phyloP scores from a whole-genome alignment of 2,888 invertebrate genomes.

The Ptilodon capucinus region DNA sequence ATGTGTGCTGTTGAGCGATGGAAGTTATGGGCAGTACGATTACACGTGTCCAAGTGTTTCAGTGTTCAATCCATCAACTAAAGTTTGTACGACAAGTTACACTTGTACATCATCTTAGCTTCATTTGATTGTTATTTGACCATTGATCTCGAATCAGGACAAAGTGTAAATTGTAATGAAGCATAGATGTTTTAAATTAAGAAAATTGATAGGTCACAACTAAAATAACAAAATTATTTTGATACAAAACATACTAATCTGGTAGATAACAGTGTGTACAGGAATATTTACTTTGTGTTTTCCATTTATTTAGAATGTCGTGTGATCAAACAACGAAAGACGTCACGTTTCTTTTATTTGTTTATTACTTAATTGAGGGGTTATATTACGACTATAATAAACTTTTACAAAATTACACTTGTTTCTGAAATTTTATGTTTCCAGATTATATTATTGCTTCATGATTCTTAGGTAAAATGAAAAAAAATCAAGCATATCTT shows the following conservation, averaged over 20 bases:
- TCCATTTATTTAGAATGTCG: too few species aligned
- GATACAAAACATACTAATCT: not conserved
- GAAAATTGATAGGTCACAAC: too few species aligned
- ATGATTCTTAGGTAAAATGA: too few species aligned
- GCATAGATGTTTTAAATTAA: too few species aligned
- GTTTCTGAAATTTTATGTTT: not conserved
- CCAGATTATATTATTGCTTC: not conserved
- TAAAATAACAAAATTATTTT: too few species aligned
- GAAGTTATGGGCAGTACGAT: constrained; percentile 28
- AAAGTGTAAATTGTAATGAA: too few species aligned
- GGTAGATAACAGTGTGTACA: not conserved
- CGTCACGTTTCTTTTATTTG: not conserved
- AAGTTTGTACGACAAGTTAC: constrained; percentile 45
- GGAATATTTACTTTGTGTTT: not conserved
- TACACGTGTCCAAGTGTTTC: constrained; percentile 47
- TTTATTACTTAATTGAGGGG: constrained; percentile 9
- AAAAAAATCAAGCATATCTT: not conserved
- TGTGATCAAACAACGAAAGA: not conserved
- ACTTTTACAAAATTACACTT: not conserved
- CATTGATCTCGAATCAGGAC: too few species aligned
- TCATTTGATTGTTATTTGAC: not conserved
- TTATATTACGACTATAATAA: not conserved
- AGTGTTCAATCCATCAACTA: constrained; percentile 43
- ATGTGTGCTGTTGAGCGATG: constrained; percentile 36
- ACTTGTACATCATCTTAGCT: constrained; percentile 7